A percentile compares a stretch with the other conserved stretches of the same genome.
These are phyloP conservation scores for Natrix natrix DNA, from an alignment of 2,797 vertebrate species.

Conservation along the genomic window DNA sequence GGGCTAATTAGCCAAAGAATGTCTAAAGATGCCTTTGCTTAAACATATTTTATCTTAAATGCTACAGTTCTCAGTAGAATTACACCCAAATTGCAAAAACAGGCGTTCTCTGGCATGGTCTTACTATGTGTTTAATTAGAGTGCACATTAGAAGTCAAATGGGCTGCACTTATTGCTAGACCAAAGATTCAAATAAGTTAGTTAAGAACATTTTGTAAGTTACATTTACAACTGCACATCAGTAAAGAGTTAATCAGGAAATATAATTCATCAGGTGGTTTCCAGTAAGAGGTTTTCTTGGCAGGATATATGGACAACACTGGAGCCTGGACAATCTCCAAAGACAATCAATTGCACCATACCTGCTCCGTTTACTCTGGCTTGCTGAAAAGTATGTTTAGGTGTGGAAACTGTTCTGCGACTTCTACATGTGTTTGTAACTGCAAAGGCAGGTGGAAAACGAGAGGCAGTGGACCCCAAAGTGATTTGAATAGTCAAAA, in stretches of 20 bases:
- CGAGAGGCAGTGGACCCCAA: background rate
- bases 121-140: background rate
- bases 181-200: too few species aligned
- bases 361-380: background rate
- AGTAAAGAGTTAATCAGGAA: background rate
- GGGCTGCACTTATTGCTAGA: background rate
- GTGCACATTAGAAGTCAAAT: background rate
- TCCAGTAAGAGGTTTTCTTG: constrained; percentile 12
- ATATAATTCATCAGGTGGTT: background rate
- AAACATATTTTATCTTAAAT: background rate
- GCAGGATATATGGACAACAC: background rate
- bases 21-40: background rate
- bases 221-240: background rate
- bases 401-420: background rate
- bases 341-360: constrained; percentile 1
- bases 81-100: background rate
- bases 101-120: background rate
- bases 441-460: background rate
- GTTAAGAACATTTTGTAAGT: too few species aligned
- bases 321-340: background rate
- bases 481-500: background rate
- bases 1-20: background rate
- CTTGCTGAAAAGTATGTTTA: background rate
- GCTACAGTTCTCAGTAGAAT: background rate
- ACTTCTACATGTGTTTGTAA: background rate